A percentile compares a stretch with the other conserved stretches of the same genome.
phyloP scores from a whole-genome alignment of 2,113 vertebrate species.

The Pterocles gutturalis region DNA sequence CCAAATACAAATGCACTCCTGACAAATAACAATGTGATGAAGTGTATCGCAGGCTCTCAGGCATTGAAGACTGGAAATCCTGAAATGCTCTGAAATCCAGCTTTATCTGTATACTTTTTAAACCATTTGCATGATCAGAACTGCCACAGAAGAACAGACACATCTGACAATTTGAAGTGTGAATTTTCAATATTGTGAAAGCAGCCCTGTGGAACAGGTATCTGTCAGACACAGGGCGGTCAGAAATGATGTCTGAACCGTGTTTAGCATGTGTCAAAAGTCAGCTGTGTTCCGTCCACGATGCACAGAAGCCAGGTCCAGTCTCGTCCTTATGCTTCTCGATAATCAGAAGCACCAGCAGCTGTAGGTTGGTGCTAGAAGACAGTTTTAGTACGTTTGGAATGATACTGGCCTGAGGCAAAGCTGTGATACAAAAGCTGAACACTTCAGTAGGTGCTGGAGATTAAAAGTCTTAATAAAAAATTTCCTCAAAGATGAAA shows the following conservation, averaged over 20 bases:
- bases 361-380: not conserved
- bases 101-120: not conserved
- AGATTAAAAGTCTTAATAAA: not conserved
- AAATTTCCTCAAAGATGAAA: not conserved
- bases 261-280: not conserved
- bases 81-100: not conserved
- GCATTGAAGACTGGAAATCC: not conserved
- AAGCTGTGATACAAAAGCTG: not conserved
- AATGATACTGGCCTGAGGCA: not conserved
- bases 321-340: not conserved
- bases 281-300: not conserved
- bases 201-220: not conserved
- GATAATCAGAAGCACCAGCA: not conserved
- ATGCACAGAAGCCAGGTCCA: not conserved
- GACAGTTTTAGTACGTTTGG: not conserved
- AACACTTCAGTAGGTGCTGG: not conserved
- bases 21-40: not conserved
- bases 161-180: not conserved
- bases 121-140: not conserved
- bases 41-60: not conserved
- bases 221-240: not conserved
- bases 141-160: not conserved
- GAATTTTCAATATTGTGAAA: not conserved
- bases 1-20: not conserved
- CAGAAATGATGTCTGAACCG: accelerated